A percentile compares a stretch with the other conserved stretches of the same genome.
phyloP scores from a whole-genome alignment of 2,113 vertebrate genomes.

The Mustelus asterias region DNA sequence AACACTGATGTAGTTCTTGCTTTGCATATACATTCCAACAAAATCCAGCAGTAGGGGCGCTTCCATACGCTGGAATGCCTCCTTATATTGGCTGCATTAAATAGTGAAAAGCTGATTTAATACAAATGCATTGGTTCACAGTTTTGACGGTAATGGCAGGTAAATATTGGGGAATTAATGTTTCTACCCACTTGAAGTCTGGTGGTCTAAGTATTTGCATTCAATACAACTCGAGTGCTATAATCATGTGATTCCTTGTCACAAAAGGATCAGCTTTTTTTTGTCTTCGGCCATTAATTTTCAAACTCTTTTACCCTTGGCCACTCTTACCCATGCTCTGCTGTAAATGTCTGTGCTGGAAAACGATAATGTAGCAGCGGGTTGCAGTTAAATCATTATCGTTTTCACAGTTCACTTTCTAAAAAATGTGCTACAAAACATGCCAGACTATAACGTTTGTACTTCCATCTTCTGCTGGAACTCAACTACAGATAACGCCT shows the following conservation, averaged over 20 bases:
- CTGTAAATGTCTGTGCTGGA: background rate
- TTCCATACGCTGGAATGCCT: too few species aligned
- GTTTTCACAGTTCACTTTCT: background rate
- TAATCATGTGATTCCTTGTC: too few species aligned
- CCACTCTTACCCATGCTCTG: background rate
- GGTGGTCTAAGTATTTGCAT: background rate
- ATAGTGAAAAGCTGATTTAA: too few species aligned
- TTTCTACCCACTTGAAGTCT: background rate
- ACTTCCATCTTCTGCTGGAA: conserved; percentile 14
- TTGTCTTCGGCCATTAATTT: background rate
- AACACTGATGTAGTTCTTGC: too few species aligned
- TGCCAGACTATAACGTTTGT: background rate
- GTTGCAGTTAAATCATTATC: background rate
- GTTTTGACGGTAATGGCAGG: background rate
- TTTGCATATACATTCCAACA: too few species aligned
- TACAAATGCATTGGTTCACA: background rate
- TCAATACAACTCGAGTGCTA: background rate
- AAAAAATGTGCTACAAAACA: background rate
- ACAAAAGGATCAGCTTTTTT: too few species aligned
- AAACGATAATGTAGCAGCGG: background rate
- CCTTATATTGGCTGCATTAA: background rate
- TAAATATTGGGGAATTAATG: background rate
- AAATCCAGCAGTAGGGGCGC: too few species aligned
- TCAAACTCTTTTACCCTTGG: background rate
- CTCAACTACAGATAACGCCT: background rate